Evolutionary conservation across 92 coral and sea anemone species (phyloP).

Genomic region (Palythoa grandis): DNA sequence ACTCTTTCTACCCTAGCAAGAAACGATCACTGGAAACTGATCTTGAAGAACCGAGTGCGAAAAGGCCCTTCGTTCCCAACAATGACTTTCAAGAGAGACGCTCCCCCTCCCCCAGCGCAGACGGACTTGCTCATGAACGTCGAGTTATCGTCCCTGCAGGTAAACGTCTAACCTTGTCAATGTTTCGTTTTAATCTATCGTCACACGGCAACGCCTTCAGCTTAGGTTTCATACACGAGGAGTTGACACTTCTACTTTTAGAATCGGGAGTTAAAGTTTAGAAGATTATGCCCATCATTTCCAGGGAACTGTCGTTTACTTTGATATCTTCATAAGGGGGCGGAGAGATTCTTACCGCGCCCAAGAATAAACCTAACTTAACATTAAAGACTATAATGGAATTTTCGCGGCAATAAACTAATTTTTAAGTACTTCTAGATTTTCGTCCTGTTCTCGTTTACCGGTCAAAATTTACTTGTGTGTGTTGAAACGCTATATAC

Average conservation of each 20-base stretch:
- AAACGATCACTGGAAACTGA: slow-evolving; percentile 89
- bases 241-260: slow-evolving; percentile 37
- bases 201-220: slow-evolving; percentile 54
- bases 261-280: slow-evolving; percentile 22
- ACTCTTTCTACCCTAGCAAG: slow-evolving; percentile 72
- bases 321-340: slow-evolving; percentile 30
- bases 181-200: slow-evolving; percentile 51
- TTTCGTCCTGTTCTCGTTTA: not conserved
- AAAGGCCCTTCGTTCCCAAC: slow-evolving; percentile 88
- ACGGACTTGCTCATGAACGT: slow-evolving; percentile 89
- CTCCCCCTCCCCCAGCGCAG: slow-evolving; percentile 85
- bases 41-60: slow-evolving; percentile 91
- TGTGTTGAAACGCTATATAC: slow-evolving; percentile 21
- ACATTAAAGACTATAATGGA: not conserved
- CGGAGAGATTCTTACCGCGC: slow-evolving; percentile 40
- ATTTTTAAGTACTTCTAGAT: not conserved
- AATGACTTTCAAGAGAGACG: slow-evolving; percentile 93
- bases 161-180: slow-evolving; percentile 51
- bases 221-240: slow-evolving; percentile 25
- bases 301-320: slow-evolving; percentile 2
- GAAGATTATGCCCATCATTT: slow-evolving; percentile 12
- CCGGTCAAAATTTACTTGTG: not conserved
- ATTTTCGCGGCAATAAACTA: not conserved
- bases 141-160: slow-evolving; percentile 99
- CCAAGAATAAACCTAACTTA: not conserved